Percentiles rank a stretch among this genome's conserved stretches.
phyloP scores from a whole-genome alignment of 2,888 invertebrate species.

The Amiota communis region DNA sequence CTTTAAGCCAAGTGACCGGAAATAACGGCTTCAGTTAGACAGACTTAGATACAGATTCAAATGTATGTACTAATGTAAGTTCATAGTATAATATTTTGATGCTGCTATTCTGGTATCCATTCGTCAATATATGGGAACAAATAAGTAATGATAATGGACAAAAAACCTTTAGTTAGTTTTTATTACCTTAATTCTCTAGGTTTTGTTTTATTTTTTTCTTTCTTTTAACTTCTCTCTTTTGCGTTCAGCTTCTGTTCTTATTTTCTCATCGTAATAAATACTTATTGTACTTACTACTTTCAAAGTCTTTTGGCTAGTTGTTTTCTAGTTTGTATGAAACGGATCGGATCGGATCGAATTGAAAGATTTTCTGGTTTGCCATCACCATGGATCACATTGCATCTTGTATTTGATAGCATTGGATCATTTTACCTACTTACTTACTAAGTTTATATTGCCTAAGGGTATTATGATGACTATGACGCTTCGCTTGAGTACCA shows the following conservation, averaged over 20 bases:
- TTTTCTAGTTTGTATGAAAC: neutral
- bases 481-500: neutral
- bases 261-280: constrained; percentile 19
- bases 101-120: no score
- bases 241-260: neutral
- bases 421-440: constrained; percentile 18
- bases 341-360: no score
- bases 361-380: neutral
- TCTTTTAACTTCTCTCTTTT: neutral
- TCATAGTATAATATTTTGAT: no score
- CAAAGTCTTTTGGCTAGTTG: constrained; percentile 12
- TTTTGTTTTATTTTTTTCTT: constrained; percentile 1
- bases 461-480: neutral
- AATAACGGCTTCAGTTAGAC: neutral
- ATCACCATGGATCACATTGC: neutral
- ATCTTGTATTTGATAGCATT: neutral
- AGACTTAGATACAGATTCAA: no score
- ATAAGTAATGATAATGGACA: neutral
- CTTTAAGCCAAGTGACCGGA: neutral
- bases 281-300: neutral
- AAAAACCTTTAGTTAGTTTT: neutral
- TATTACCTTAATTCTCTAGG: neutral
- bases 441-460: neutral
- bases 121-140: neutral
- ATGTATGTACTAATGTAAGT: no score